Conservation (phyloP, 2,113 vertebrate genomes). For the Callionymus lyra region DNA sequence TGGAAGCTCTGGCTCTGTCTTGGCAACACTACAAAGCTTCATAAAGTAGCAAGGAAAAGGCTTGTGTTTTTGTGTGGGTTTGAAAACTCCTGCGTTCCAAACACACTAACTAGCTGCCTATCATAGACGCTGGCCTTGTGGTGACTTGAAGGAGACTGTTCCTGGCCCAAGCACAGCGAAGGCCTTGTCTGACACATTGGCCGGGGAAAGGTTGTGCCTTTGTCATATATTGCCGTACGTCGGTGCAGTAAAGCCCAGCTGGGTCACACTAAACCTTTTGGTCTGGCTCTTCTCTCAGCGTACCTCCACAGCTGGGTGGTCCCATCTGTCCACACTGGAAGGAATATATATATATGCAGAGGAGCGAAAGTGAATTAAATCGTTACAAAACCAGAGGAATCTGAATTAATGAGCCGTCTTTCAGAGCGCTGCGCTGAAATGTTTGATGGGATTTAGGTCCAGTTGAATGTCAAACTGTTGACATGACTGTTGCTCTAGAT, state of each 20-base stretch:
- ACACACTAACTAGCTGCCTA: conserved; percentile 31
- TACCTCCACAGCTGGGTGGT: background rate
- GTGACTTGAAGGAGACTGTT: conserved; percentile 15
- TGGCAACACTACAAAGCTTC: conserved; percentile 58
- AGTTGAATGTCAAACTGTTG: too few species aligned
- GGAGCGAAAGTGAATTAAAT: too few species aligned
- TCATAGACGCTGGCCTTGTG: conserved; percentile 6
- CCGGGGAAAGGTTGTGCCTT: conserved; percentile 27
- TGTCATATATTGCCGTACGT: conserved; percentile 20
- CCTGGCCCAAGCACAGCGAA: conserved; percentile 24
- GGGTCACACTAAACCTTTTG: conserved; percentile 54
- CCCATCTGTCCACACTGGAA: too few species aligned
- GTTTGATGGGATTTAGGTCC: too few species aligned
- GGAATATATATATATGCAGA: too few species aligned
- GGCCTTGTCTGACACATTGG: conserved; percentile 35
- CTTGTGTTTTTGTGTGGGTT: conserved; percentile 56
- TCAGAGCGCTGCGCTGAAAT: too few species aligned
- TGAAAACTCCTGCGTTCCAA: conserved; percentile 26
- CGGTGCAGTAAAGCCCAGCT: conserved; percentile 31
- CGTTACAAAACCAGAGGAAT: too few species aligned
- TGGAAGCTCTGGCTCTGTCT: conserved; percentile 41
- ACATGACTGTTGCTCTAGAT: too few species aligned
- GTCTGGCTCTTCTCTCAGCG: conserved; percentile 38
- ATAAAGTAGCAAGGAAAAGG: conserved; percentile 42
- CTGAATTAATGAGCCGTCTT: too few species aligned